These are phyloP conservation scores for Drosophila busckii DNA, from an alignment of 1,140 invertebrate species.

Conservation along the genomic window DNA sequence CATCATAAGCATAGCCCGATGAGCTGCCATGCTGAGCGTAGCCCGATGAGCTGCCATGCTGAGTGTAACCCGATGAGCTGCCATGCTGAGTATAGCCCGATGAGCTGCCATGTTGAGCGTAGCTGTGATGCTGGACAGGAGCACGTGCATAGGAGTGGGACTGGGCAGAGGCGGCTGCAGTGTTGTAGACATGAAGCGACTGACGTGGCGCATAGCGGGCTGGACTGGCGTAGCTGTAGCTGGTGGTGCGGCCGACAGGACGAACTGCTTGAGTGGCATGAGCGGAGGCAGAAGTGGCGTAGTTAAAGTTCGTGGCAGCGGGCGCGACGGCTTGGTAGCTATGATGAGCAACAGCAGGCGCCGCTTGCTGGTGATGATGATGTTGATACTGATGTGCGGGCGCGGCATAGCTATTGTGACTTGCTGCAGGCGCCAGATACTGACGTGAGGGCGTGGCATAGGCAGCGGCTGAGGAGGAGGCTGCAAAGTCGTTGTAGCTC, in stretches of 20 bases:
- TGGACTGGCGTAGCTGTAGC: constrained; percentile 8
- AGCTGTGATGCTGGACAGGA: constrained; percentile 9
- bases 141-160: too few species aligned
- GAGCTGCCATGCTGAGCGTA: constrained; percentile 4
- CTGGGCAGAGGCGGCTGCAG: constrained; percentile 10
- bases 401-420: constrained; percentile 10
- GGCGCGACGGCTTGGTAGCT: constrained; percentile 22
- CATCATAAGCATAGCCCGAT: background rate
- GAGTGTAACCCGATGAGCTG: constrained; percentile 8
- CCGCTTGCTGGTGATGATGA: constrained; percentile 2
- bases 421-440: constrained; percentile 13
- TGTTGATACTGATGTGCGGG: constrained; percentile 15
- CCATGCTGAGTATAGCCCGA: background rate
- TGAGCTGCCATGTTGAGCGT: background rate
- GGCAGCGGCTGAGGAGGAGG: background rate
- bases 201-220: constrained; percentile 13
- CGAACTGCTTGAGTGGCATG: too few species aligned
- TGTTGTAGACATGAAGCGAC: too few species aligned
- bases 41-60: constrained; percentile 2
- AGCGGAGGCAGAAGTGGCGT: constrained; percentile 8
- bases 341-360: background rate
- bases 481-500: constrained; percentile 1
- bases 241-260: too few species aligned
- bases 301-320: constrained; percentile 27
- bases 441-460: constrained; percentile 16